Percentiles rank a stretch among this genome's conserved stretches.
Conservation (phyloP, 2,113 vertebrate genomes). For the Struthidea cinerea region DNA sequence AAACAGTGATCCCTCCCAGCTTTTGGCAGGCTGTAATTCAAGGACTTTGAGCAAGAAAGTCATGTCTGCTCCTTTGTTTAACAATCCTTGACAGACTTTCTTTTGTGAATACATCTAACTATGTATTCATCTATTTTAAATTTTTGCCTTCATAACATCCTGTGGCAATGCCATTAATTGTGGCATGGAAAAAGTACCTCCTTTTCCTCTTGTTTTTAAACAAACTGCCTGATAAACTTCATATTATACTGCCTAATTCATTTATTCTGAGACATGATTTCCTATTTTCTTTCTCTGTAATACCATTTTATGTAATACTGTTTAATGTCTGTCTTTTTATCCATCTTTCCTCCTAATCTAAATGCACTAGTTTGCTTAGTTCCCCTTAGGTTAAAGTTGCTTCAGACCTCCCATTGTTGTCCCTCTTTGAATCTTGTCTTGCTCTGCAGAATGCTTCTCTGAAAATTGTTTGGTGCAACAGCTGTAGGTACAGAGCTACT, state of each 20-base stretch:
- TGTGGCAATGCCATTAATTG: background rate
- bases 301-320: background rate
- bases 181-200: background rate
- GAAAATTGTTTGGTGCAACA: background rate
- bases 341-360: background rate
- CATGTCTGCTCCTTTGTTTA: background rate
- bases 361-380: background rate
- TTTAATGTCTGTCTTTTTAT: background rate
- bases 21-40: background rate
- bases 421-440: background rate
- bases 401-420: background rate
- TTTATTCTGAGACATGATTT: background rate
- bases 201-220: constrained; percentile 23
- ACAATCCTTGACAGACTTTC: background rate
- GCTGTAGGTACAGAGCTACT: background rate
- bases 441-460: background rate
- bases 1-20: background rate
- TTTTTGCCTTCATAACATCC: background rate
- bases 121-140: background rate
- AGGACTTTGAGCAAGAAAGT: background rate
- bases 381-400: background rate
- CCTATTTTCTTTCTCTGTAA: background rate
- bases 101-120: background rate
- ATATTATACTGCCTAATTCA: background rate
- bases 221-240: background rate